Base-by-base conservation (phyloP, 2,797 vertebrate genomes). In the Pyrocephalus nanus region DNA sequence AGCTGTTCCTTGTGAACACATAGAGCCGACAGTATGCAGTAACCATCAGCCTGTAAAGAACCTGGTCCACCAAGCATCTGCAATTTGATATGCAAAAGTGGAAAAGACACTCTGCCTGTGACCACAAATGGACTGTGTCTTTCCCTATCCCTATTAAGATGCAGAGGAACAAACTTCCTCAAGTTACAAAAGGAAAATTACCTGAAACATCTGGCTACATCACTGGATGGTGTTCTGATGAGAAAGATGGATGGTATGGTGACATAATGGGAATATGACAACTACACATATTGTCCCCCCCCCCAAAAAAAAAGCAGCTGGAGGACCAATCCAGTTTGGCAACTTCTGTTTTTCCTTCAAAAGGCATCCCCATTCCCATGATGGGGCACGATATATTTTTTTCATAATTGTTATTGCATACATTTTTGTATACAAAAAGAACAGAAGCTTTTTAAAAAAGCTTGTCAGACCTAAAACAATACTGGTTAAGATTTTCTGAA, bases 1-100 rank as follows among this genome's bases (percentile, higher is more conserved):
- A 13, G 16, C 23, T 62, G 2, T 11, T 34, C 4, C 1, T 25
- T 11, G 3, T 5, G 17, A 34, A 14, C n/a, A 3, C 0, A 3
- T 5, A 0, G 42, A 43, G 18, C 58, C 1, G 4, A 8, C 4
- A 1, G 27, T 2, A 3, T 32, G 53, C n/a, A 45, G 15, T 12
- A n/a, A 36, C 8, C 36, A 55, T 67, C 25, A 40, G 29, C 19
- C 25, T 32, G 34, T 48, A 62, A 57, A 19, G 7, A 53, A 57
- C 21, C 27, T 45, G 83, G 87, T 58, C 32, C 83, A 79, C 62
- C 73, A 66, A 34, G 73, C 1, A 1, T 15, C 22, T 11, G 6
- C 5, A 30, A 5, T 1, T 25, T 43, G n/a, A 57, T 15, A 34
- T 22, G 43, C 54, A 62, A 8, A 18, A 2, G 12, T 6, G 13